phyloP scores from a whole-genome alignment of 1,140 invertebrate genomes.

The Coptotermes formosanus region DNA sequence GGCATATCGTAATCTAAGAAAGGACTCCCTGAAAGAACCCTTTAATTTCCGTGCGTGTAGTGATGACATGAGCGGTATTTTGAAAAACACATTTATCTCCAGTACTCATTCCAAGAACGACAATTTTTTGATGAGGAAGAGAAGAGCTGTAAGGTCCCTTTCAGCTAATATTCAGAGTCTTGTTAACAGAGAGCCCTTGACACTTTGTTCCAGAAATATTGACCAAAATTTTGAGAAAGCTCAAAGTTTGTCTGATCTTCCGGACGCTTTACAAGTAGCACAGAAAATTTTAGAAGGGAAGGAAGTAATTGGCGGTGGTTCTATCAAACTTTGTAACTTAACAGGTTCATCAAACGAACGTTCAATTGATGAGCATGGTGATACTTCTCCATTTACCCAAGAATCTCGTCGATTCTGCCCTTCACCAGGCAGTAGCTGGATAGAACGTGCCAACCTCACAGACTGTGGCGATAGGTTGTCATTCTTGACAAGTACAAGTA shows the following conservation, averaged over 20 bases:
- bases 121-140: constrained; percentile 57
- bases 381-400: not conserved
- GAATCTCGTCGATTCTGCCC: constrained; percentile 5
- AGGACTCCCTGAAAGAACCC: constrained; percentile 61
- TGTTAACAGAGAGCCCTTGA: constrained; percentile 46
- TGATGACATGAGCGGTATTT: constrained; percentile 24
- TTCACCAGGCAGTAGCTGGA: constrained; percentile 37
- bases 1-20: constrained; percentile 78
- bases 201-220: constrained; percentile 19
- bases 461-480: not conserved
- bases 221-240: constrained; percentile 44
- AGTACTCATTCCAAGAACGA: not conserved
- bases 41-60: constrained; percentile 37
- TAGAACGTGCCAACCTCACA: constrained; percentile 37
- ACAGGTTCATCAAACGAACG: not conserved
- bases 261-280: constrained; percentile 38
- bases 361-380: not conserved
- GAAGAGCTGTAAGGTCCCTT: constrained; percentile 71
- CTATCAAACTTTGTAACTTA: not conserved
- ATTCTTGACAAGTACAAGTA: constrained; percentile 35
- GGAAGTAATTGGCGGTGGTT: constrained; percentile 33
- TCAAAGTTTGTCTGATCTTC: constrained; percentile 44
- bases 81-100: not conserved
- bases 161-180: constrained; percentile 77
- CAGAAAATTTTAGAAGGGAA: constrained; percentile 37